A percentile compares a stretch with the other conserved stretches of the same genome.
Conservation (phyloP, 2,888 invertebrate species). For the Noctua comes region DNA sequence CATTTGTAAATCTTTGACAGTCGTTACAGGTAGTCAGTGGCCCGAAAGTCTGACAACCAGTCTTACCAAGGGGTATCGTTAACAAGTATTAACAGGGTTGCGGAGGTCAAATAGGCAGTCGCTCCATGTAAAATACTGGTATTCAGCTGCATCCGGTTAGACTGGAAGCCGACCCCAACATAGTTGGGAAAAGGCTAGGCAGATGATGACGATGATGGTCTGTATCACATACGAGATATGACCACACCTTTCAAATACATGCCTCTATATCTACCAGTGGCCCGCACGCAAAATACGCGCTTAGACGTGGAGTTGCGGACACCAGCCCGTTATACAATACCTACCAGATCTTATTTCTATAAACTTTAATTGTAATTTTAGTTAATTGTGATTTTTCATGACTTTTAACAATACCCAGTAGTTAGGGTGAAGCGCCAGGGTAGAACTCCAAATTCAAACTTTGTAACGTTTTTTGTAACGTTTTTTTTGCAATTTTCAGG, state of each 20-base stretch:
- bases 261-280: not conserved
- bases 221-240: not conserved
- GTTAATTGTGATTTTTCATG: slow-evolving; percentile 14
- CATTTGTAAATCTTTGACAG: too few species aligned
- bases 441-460: not conserved
- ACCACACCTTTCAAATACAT: not conserved
- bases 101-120: not conserved
- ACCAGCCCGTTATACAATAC: too few species aligned
- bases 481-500: not conserved
- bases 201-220: not conserved
- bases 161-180: not conserved
- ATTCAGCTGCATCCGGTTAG: not conserved
- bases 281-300: too few species aligned
- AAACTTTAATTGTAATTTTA: not conserved
- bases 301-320: too few species aligned
- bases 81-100: too few species aligned
- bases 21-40: too few species aligned
- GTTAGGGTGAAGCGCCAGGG: not conserved
- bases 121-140: not conserved
- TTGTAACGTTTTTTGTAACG: too few species aligned
- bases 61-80: too few species aligned
- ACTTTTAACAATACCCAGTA: not conserved
- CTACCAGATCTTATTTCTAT: not conserved
- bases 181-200: too few species aligned
- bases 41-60: too few species aligned